Evolutionary conservation across 1,140 invertebrate species (phyloP), one percentile per base, ranked within the genome.

Genomic region (Carposina sasakii): DNA sequence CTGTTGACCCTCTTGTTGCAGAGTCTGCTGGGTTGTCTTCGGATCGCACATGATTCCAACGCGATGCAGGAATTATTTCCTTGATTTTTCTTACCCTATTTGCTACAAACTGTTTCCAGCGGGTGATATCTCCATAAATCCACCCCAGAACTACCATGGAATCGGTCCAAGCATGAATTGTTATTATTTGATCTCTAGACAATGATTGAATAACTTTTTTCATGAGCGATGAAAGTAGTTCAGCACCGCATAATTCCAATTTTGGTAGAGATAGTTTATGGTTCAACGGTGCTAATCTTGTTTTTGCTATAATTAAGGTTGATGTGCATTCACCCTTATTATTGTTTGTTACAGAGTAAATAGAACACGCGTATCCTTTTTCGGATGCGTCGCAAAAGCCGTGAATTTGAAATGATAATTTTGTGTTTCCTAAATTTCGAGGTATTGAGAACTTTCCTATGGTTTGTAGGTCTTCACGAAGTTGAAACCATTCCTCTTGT

Each of bases 381-480:
- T 49, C 42, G 2, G 50, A 57, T 12, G 67, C 58, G 50, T 73
- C 70, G 33, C 57, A 54, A 34, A 73, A 73, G 1, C 54, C 59
- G 17, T 57, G 52, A 42, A 52, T 19, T 16, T 48, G 16, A 13
- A 39, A 15, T 3, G 24, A 10, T 47, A 10, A n/a, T n/a, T 23
- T 3, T 33, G 24, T 15, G 39, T 60, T 24, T 30, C 31, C 31
- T 12, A 49, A 24, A 23, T 28, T 44, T 22, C 52, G 20, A 12
- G 47, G 33, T 21, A 62, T 52, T 19, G 26, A 9, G n/a, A 36
- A 9, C 19, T 36, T 16, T 10, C 19, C 19, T 13, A 36, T 36
- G 12, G 10, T 36, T n/a, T 8, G 12, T 9, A 60, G 15, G 15
- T 53, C 47, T 0, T 34, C 9, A 20, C 23, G 8, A 2, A 52